These are phyloP conservation scores for Tholera decimalis DNA, from an alignment of 2,888 invertebrate genomes.

Conservation along the genomic window DNA sequence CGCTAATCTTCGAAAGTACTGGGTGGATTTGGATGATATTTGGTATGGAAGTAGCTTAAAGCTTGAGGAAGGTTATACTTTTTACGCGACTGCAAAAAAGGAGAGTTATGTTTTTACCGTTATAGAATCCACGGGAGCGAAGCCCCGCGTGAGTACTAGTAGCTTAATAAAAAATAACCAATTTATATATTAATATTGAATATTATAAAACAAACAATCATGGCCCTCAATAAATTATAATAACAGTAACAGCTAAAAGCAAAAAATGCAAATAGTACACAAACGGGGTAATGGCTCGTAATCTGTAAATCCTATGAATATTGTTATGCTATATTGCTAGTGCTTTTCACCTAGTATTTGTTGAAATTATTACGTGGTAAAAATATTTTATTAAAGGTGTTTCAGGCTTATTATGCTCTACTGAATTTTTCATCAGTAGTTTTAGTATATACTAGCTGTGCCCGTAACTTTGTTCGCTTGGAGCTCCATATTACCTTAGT, in stretches of 20 bases:
- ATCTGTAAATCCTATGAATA: slow-evolving; percentile 20
- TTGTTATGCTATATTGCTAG: slow-evolving; percentile 7
- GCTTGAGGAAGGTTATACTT: too few relatives aligned
- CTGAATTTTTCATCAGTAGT: neutral
- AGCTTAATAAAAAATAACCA: too few relatives aligned
- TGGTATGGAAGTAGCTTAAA: too few relatives aligned
- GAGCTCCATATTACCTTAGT: too few relatives aligned
- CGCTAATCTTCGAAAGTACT: too few relatives aligned
- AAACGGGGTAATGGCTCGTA: slow-evolving; percentile 10
- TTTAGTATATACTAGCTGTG: neutral
- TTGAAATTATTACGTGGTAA: neutral
- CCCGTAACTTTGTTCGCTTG: too few relatives aligned
- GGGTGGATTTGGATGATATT: too few relatives aligned
- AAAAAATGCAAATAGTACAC: neutral
- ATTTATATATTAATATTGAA: too few relatives aligned
- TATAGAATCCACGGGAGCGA: too few relatives aligned
- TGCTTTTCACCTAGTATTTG: slow-evolving; percentile 21
- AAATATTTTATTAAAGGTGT: neutral
- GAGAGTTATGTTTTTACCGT: too few relatives aligned
- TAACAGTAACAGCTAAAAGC: slow-evolving; percentile 1
- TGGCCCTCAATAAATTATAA: slow-evolving; percentile 5
- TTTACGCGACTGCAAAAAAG: too few relatives aligned
- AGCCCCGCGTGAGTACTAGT: too few relatives aligned
- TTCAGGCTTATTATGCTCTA: neutral
- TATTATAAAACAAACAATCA: neutral